phyloP scores from a whole-genome alignment of 2,888 invertebrate species.

The Acrobasis suavella region DNA sequence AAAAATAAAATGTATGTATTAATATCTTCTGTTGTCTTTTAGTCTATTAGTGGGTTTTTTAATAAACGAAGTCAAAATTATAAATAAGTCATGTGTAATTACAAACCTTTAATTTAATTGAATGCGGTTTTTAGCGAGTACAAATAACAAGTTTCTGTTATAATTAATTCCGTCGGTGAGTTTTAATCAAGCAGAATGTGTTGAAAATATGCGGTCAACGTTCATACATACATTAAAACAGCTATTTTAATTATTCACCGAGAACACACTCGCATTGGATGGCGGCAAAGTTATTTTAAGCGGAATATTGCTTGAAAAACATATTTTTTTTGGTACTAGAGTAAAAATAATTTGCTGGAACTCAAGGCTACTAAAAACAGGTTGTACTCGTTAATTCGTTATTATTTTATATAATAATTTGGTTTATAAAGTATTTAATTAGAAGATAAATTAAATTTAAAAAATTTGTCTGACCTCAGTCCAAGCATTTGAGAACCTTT shows the following conservation, averaged over 20 bases:
- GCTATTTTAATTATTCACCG: conserved; percentile 66
- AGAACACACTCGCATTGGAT: conserved; percentile 46
- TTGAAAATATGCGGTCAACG: conserved; percentile 61
- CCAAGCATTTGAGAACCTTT: too few relatives aligned
- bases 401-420: too few relatives aligned
- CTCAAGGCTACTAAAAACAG: too few relatives aligned
- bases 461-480: too few relatives aligned
- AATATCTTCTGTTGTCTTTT: too few relatives aligned
- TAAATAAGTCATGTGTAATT: neutral
- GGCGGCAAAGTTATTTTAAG: conserved; percentile 43
- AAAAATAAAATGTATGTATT: too few relatives aligned
- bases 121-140: neutral
- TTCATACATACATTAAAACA: conserved; percentile 55
- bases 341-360: too few relatives aligned
- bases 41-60: too few relatives aligned
- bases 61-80: too few relatives aligned
- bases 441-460: too few relatives aligned
- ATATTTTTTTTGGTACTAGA: neutral
- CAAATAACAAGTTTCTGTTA: conserved; percentile 31
- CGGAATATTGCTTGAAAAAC: conserved; percentile 29
- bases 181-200: conserved; percentile 59
- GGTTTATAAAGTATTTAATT: too few relatives aligned
- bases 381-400: too few relatives aligned
- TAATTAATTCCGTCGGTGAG: conserved; percentile 50
- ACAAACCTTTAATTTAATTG: neutral